phyloP scores from a whole-genome alignment of 2,888 invertebrate species.

The Drosophila putrida region DNA sequence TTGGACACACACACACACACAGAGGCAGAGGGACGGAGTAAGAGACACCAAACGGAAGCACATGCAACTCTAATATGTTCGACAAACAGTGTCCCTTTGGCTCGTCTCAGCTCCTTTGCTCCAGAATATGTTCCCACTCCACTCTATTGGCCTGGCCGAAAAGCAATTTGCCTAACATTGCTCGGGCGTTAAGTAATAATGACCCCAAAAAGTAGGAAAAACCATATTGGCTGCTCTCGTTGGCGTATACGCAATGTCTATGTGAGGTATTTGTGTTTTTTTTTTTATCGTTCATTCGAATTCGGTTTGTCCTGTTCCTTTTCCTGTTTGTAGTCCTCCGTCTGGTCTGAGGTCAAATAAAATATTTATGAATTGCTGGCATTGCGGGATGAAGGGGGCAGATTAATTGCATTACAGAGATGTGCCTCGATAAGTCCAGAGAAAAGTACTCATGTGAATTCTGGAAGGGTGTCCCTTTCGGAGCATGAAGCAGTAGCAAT shows the following conservation, averaged over 20 bases:
- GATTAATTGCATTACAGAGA: slow-evolving; percentile 75
- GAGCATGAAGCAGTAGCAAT: slow-evolving; percentile 31
- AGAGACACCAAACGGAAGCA: slow-evolving; percentile 55
- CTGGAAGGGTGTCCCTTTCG: slow-evolving; percentile 23
- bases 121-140: slow-evolving; percentile 2
- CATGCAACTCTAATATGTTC: slow-evolving; percentile 69
- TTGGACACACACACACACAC: slow-evolving; percentile 27
- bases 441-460: slow-evolving; percentile 39
- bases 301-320: slow-evolving; percentile 18
- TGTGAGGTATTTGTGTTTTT: slow-evolving; percentile 7
- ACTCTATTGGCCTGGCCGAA: slow-evolving; percentile 27
- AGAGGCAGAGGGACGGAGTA: slow-evolving; percentile 6
- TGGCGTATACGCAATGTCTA: slow-evolving; percentile 71
- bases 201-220: slow-evolving; percentile 61
- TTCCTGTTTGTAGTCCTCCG: slow-evolving; percentile 27
- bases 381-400: slow-evolving; percentile 52
- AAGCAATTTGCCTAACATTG: slow-evolving; percentile 78
- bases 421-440: slow-evolving; percentile 65
- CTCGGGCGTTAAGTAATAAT: slow-evolving; percentile 75
- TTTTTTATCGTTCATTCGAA: slow-evolving; percentile 20
- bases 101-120: not conserved
- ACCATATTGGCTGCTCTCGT: slow-evolving; percentile 60
- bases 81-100: slow-evolving; percentile 42
- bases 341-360: slow-evolving; percentile 69
- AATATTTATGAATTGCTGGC: slow-evolving; percentile 77